phyloP scores from a whole-genome alignment of 2,888 invertebrate species.

The Neuroscelio doddi region DNA sequence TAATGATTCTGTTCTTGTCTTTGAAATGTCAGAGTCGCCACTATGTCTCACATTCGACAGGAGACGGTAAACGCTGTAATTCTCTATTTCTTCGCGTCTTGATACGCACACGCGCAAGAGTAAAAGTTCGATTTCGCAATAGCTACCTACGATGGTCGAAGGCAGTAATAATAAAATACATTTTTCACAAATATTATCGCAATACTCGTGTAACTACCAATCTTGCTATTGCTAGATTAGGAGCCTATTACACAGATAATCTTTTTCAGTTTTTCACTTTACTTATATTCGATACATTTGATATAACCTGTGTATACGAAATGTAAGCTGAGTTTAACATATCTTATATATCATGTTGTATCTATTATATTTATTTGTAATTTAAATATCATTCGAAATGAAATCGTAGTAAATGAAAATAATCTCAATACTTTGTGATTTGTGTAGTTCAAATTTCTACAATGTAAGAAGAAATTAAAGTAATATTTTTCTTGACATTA shows the following conservation, averaged over 20 bases:
- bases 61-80: slow-evolving; percentile 42
- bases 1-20: slow-evolving; percentile 44
- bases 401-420: too few species aligned
- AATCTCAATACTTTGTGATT: too few species aligned
- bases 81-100: slow-evolving; percentile 41
- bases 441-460: too few species aligned
- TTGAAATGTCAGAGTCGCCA: slow-evolving; percentile 49
- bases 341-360: too few species aligned
- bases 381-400: too few species aligned
- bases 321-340: too few species aligned
- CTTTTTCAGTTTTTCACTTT: neutral
- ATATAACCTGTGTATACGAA: too few species aligned
- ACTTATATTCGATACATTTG: neutral
- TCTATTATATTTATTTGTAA: too few species aligned
- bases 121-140: slow-evolving; percentile 48
- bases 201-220: slow-evolving; percentile 43
- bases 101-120: slow-evolving; percentile 44
- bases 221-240: slow-evolving; percentile 14
- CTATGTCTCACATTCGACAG: slow-evolving; percentile 41
- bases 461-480: too few species aligned
- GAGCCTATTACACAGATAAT: neutral
- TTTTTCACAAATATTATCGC: slow-evolving; percentile 48
- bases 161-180: slow-evolving; percentile 47
- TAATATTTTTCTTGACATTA: too few species aligned
- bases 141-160: slow-evolving; percentile 45